Evolutionary conservation across 2,888 invertebrate species (phyloP).

Genomic region (Malthinus flaveolus): DNA sequence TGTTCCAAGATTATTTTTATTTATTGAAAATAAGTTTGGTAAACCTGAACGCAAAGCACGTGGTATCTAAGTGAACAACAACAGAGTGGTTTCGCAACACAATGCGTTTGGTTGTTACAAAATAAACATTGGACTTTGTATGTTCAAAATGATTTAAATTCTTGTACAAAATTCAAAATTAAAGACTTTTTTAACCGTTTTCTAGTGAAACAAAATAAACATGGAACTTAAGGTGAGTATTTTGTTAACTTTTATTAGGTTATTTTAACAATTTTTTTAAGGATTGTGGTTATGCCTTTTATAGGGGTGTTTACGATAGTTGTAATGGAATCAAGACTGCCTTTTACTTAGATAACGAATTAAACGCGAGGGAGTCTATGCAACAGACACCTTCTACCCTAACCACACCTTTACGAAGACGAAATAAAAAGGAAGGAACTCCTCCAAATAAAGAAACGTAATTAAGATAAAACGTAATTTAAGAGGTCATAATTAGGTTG

Average conservation of each 20-base stretch:
- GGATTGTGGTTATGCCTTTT: constrained; percentile 62
- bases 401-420: not conserved
- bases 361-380: constrained; percentile 62
- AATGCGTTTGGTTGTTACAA: too few relatives aligned
- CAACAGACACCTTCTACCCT: not conserved
- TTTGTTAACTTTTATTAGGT: constrained; percentile 1
- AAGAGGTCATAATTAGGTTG: not conserved
- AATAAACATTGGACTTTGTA: too few relatives aligned
- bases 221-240: constrained; percentile 32
- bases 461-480: constrained; percentile 51
- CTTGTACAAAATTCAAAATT: too few relatives aligned
- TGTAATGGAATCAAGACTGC: constrained; percentile 75
- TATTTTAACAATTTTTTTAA: constrained; percentile 6
- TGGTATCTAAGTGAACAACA: too few relatives aligned
- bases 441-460: constrained; percentile 48
- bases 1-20: too few relatives aligned
- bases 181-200: too few relatives aligned
- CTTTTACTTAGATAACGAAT: constrained; percentile 78
- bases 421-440: not conserved
- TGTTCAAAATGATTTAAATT: too few relatives aligned
- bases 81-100: too few relatives aligned
- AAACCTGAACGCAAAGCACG: too few relatives aligned
- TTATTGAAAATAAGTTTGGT: too few relatives aligned
- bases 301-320: constrained; percentile 78
- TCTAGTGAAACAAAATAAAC: not conserved